These are phyloP conservation scores for Fregetta grallaria DNA, from an alignment of 2,113 vertebrate species.

Conservation along the genomic window DNA sequence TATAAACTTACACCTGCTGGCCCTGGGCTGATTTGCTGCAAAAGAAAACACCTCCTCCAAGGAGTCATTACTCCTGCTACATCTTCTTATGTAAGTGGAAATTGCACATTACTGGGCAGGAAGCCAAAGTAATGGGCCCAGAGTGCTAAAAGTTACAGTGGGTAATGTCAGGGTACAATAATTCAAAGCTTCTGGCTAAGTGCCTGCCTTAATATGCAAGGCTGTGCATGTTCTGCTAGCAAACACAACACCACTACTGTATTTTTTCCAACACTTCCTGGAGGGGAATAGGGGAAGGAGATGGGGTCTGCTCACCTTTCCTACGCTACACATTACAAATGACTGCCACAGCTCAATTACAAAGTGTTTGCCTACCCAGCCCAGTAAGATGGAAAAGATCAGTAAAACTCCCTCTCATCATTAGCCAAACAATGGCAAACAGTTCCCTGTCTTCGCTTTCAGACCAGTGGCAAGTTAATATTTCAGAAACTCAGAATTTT, in stretches of 20 bases:
- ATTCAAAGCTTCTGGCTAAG: slow-evolving; percentile 57
- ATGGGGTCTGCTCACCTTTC: slow-evolving; percentile 11
- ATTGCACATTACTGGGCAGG: slow-evolving; percentile 63
- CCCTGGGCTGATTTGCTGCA: slow-evolving; percentile 44
- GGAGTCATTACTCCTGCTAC: slow-evolving; percentile 57
- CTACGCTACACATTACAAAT: neutral
- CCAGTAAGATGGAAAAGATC: neutral
- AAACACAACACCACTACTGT: slow-evolving; percentile 47
- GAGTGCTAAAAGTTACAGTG: slow-evolving; percentile 63
- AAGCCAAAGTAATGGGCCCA: slow-evolving; percentile 65
- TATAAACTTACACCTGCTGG: slow-evolving; percentile 58
- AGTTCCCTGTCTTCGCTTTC: neutral
- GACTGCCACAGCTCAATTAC: neutral
- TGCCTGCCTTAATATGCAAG: slow-evolving; percentile 57
- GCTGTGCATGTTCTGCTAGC: slow-evolving; percentile 51
- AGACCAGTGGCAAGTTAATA: neutral
- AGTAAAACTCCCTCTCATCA: neutral
- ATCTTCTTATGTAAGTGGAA: slow-evolving; percentile 67
- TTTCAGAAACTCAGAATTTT: neutral
- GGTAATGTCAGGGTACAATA: slow-evolving; percentile 67
- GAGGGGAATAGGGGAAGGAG: neutral
- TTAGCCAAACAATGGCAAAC: neutral
- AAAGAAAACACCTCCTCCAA: slow-evolving; percentile 57
- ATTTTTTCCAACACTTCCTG: slow-evolving; percentile 28
- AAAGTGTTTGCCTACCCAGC: neutral